Base-by-base conservation (phyloP, 2,888 invertebrate species). In the Lycophotia porphyrea region DNA sequence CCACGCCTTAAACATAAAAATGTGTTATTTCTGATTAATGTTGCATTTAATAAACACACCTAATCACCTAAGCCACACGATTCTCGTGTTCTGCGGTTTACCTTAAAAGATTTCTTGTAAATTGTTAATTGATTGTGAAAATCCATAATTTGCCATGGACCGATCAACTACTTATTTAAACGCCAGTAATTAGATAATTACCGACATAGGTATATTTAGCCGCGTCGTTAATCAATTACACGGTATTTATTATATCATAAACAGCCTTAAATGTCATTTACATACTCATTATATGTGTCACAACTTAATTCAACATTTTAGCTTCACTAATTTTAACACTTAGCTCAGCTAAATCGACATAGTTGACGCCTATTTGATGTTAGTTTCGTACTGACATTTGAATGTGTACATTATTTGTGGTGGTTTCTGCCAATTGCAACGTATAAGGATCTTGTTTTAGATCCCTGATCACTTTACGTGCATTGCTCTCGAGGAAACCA, bases 51-150 rank as follows among this genome's bases (percentile, higher is more conserved):
- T 79, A 64, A 70, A n/a, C n/a, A n/a, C n/a, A n/a, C n/a, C n/a
- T n/a, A n/a, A n/a, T n/a, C 49, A 58, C 58, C 15, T 31, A 52
- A 61, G 86, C 88, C 91, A 91, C 93, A 88, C 92, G 82, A 86
- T 91, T 88, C 87, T 82, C 88, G 86, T 92, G 93, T 92, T 75
- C 71, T 89, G 91, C 82, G 91, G 91, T 91, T 91, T 90, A 81
- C 81, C 78, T 78, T 74, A 80, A 63, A 67, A 55, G 44, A 79
- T 68, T 80, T 74, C 76, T 72, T 69, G 67, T 64, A 66, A 67
- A 76, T 65, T 75, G 63, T 75, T 77, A 84, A 82, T 76, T n/a
- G 71, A 75, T 82, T 69, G 73, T 79, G 76, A 78, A 84, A 78
- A 68, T 66, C 71, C 27, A 78, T 60, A 76, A 66, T 75, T 73